Base-by-base conservation (phyloP, 2,113 vertebrate genomes). In the Beaufortia kweichowensis region DNA sequence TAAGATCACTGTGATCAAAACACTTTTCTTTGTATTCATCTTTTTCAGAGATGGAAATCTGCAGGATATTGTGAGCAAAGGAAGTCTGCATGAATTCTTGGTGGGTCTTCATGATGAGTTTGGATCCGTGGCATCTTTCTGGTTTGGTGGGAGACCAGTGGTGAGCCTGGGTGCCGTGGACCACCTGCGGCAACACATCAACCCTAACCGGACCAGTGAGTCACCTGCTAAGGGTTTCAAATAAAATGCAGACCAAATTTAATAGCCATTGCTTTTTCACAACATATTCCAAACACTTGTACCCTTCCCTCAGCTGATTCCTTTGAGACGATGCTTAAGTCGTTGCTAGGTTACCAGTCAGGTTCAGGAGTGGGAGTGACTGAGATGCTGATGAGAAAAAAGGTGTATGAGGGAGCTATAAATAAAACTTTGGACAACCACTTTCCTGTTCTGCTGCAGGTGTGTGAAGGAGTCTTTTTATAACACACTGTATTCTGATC, bases 271-370 rank as follows among this genome's bases (percentile, higher is more conserved):
- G n/a, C n/a, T n/a, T n/a, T n/a, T n/a, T n/a, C n/a, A n/a, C n/a
- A 1, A 39, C 7, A 39, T 35, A 39, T 9, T 39, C 35, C 8
- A 39, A 39, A 39, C 35, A 39, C 21, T 41, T 60, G 79, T 2
- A 82, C 74, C 26, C 72, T 55, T 23, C 90, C 43, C 91, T 79
- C 78, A 98, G 97, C 89, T 43, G 95, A 98, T 89, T 95, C 95
- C n/a, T 98, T 99, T 89, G 96, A 98, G 87, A 98, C 93, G 0
- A 96, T 98, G 94, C 91, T 98, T 60, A 98, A 99, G 87, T 97
- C 97, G 3, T 89, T 99, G 86, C 84, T 98, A 53, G 92, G 93
- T 7, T 98, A 99, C 89, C 94, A 93, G 60, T 93, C 94, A 0
- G 92, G 89, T 35, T 80, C 88, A 57, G 90, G 85, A 46, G 89